These are phyloP conservation scores for Penaeus indicus DNA, from an alignment of 1,140 invertebrate genomes.

Conservation along the genomic window DNA sequence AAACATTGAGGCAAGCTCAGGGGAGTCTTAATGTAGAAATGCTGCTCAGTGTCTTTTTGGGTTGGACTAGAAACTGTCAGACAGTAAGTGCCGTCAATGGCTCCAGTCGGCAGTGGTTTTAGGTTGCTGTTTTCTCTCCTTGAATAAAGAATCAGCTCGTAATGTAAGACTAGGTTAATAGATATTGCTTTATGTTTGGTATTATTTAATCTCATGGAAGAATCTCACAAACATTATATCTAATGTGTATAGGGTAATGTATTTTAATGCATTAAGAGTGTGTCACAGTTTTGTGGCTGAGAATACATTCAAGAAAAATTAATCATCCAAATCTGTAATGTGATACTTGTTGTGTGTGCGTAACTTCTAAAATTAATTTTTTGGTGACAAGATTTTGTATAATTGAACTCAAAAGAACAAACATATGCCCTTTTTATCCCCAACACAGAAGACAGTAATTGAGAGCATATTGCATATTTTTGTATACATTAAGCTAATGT, in stretches of 20 bases:
- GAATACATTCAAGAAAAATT: constrained; percentile 39
- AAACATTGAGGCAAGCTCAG: constrained; percentile 33
- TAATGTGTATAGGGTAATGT: constrained; percentile 13
- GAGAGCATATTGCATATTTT: no score
- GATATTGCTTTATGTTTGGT: constrained; percentile 32
- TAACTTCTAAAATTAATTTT: no score
- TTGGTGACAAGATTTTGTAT: no score
- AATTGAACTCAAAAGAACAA: no score
- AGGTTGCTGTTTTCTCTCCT: constrained; percentile 35
- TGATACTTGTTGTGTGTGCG: constrained; percentile 17
- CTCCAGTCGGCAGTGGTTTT: constrained; percentile 40
- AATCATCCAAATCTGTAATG: constrained; percentile 45
- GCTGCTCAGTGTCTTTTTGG: constrained; percentile 45
- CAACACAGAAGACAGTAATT: no score
- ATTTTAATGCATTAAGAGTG: constrained; percentile 33
- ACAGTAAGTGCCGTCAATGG: constrained; percentile 3
- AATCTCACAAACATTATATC: constrained; percentile 32
- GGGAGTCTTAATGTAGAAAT: constrained; percentile 41
- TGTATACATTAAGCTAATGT: no score
- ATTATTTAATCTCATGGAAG: constrained; percentile 34
- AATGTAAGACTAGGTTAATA: constrained; percentile 37
- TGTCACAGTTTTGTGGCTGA: constrained; percentile 41
- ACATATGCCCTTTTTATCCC: no score
- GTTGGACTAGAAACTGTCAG: constrained; percentile 40
- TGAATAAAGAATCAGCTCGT: constrained; percentile 40